Conservation (phyloP, 2,888 invertebrate species). For the Hofmannophila pseudospretella region DNA sequence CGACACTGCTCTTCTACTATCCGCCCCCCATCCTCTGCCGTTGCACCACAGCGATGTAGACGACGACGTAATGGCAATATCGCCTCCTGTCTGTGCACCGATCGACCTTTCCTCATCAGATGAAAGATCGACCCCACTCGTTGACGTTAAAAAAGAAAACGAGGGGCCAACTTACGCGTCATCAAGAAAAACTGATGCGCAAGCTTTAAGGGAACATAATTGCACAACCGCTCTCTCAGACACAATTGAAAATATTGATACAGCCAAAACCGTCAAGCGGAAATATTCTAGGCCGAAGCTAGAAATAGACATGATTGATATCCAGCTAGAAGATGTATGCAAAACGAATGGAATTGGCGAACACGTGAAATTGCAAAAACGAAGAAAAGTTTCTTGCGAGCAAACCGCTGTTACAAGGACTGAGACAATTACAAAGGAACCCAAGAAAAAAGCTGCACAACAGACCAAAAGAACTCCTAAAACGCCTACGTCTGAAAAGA, state of each 20-base stretch:
- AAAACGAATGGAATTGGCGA: constrained; percentile 74
- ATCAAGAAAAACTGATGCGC: constrained; percentile 60
- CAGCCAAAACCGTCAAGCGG: constrained; percentile 57
- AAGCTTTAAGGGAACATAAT: constrained; percentile 64
- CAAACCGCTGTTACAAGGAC: constrained; percentile 41
- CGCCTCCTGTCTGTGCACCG: constrained; percentile 61
- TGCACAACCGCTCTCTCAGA: constrained; percentile 40
- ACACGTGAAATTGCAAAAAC: constrained; percentile 71
- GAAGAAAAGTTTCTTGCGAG: constrained; percentile 72
- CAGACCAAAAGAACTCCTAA: constrained; percentile 40
- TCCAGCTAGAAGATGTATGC: constrained; percentile 61
- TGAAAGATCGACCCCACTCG: constrained; percentile 61
- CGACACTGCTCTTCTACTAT: constrained; percentile 69
- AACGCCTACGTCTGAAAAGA: constrained; percentile 52
- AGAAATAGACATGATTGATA: constrained; percentile 70
- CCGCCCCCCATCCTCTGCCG: constrained; percentile 41
- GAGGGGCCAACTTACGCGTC: constrained; percentile 58
- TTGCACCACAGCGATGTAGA: constrained; percentile 66
- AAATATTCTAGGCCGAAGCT: constrained; percentile 66
- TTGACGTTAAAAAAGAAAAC: constrained; percentile 70
- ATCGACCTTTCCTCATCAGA: constrained; percentile 72
- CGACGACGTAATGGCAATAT: constrained; percentile 71
- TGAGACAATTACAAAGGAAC: constrained; percentile 49
- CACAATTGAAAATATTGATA: constrained; percentile 35
- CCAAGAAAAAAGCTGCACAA: constrained; percentile 48